Evolutionary conservation across 2,113 vertebrate genomes (phyloP).

Genomic region (Heterocephalus glaber): DNA sequence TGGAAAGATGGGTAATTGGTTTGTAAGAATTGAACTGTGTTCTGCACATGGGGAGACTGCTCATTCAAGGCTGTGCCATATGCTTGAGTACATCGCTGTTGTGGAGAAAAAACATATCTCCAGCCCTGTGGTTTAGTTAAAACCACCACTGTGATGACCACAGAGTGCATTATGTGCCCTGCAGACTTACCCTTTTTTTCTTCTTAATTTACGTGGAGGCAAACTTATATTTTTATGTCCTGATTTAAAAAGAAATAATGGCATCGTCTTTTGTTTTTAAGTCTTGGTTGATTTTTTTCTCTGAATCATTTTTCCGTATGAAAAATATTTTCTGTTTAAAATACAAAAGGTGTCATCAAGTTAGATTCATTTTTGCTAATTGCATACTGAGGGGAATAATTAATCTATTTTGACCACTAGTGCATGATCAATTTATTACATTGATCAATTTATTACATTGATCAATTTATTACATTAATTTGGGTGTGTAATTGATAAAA

Average conservation of each 20-base stretch:
- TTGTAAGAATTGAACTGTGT: background rate
- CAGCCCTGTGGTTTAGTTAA: background rate
- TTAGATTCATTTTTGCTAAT: background rate
- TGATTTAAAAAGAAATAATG: background rate
- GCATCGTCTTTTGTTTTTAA: background rate
- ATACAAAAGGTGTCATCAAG: background rate
- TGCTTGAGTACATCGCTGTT: background rate
- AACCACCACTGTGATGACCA: background rate
- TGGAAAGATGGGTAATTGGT: background rate
- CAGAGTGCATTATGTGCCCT: background rate
- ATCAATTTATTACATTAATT: background rate
- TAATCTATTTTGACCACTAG: background rate
- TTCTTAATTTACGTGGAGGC: background rate
- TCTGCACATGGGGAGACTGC: background rate
- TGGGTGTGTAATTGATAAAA: background rate
- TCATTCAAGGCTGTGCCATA: background rate
- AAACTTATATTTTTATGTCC: background rate
- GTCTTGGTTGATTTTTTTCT: slow-evolving; percentile 24
- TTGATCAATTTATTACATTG: background rate
- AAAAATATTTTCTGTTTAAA: background rate
- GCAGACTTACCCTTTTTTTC: background rate
- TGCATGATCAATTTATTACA: background rate
- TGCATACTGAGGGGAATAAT: background rate
- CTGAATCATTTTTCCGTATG: background rate
- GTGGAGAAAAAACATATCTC: background rate